Conservation (phyloP, 1,140 invertebrate species). For the Laodelphax striatellus region DNA sequence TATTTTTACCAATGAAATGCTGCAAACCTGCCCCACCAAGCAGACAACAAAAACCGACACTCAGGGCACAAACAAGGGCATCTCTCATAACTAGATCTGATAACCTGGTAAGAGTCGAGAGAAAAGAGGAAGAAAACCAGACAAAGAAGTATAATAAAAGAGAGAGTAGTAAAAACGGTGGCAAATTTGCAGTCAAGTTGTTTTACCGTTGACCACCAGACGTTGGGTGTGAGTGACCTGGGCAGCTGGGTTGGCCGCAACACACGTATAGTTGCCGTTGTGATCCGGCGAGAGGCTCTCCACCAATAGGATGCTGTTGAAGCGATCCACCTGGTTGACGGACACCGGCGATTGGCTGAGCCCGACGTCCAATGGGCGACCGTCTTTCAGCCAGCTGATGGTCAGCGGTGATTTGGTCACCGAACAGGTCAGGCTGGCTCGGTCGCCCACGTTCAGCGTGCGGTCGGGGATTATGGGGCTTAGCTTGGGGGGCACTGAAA, state of each 20-base stretch:
- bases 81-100: too few relatives aligned
- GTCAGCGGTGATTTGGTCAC: slow-evolving; percentile 61
- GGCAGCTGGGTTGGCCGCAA: slow-evolving; percentile 57
- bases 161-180: slow-evolving; percentile 9
- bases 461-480: slow-evolving; percentile 60
- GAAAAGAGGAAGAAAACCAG: slow-evolving; percentile 16
- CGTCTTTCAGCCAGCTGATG: slow-evolving; percentile 67
- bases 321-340: slow-evolving; percentile 60
- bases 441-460: slow-evolving; percentile 60
- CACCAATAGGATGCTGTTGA: slow-evolving; percentile 66
- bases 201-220: slow-evolving; percentile 69
- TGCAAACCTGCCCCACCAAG: too few relatives aligned
- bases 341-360: slow-evolving; percentile 30
- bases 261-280: slow-evolving; percentile 65
- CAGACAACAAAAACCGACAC: too few relatives aligned
- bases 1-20: too few relatives aligned
- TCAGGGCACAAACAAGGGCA: too few relatives aligned
- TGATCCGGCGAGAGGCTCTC: slow-evolving; percentile 62
- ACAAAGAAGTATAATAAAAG: slow-evolving; percentile 21
- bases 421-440: slow-evolving; percentile 61
- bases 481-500: slow-evolving; percentile 71
- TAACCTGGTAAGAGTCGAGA: slow-evolving; percentile 3
- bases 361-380: slow-evolving; percentile 41
- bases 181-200: slow-evolving; percentile 2
- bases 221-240: slow-evolving; percentile 59